A percentile compares a stretch with the other conserved stretches of the same genome.
phyloP scores from a whole-genome alignment of 1,140 invertebrate genomes.

The Drosophila malerkotliana region DNA sequence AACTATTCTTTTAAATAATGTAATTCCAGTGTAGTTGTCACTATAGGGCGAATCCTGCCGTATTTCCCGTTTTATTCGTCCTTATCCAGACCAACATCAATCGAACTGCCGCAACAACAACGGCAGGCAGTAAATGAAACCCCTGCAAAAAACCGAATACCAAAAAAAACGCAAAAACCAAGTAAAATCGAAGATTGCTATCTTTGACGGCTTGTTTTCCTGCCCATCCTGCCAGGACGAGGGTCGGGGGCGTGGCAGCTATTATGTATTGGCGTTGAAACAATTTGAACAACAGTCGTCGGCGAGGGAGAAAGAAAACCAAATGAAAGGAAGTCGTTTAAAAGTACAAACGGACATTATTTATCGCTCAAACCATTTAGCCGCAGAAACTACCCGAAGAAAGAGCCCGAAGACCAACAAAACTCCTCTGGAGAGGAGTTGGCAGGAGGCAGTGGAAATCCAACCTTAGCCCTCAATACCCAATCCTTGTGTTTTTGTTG shows the following conservation, averaged over 20 bases:
- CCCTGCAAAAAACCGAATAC: constrained; percentile 30
- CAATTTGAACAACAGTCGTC: constrained; percentile 78
- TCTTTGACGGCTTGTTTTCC: constrained; percentile 83
- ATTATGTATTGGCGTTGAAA: constrained; percentile 84
- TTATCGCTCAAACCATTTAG: constrained; percentile 83
- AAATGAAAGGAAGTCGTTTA: constrained; percentile 84
- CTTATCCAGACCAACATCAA: constrained; percentile 75
- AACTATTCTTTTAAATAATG: not conserved
- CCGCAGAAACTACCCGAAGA: constrained; percentile 66
- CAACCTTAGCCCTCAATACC: constrained; percentile 14
- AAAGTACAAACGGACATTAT: constrained; percentile 84
- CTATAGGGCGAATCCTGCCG: constrained; percentile 39
- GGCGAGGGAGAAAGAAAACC: constrained; percentile 54
- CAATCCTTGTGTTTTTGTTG: constrained; percentile 48
- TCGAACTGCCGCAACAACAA: constrained; percentile 60
- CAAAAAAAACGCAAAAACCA: constrained; percentile 27
- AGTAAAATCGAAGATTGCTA: constrained; percentile 83
- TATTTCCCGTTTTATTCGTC: constrained; percentile 35
- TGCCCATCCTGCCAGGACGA: constrained; percentile 41
- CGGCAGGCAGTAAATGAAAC: constrained; percentile 76
- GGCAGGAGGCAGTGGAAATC: constrained; percentile 13
- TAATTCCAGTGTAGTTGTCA: constrained; percentile 24
- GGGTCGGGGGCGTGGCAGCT: constrained; percentile 56
- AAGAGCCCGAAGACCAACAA: constrained; percentile 7
- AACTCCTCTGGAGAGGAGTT: not conserved